phyloP scores from a whole-genome alignment of 2,797 vertebrate species.

The Pteronotus mesoamericanus region DNA sequence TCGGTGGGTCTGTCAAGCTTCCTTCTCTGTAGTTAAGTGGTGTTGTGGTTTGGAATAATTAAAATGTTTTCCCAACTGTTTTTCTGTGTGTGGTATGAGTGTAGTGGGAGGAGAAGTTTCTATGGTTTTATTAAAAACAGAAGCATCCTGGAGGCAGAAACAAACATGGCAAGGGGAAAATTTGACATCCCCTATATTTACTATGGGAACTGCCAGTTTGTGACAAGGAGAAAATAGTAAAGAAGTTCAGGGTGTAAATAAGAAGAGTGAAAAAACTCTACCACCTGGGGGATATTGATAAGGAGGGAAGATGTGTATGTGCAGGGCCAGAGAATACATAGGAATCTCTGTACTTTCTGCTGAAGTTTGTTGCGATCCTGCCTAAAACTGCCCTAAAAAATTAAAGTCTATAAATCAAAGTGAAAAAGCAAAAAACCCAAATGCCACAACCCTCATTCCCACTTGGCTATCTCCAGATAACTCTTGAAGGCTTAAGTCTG shows the following conservation, averaged over 20 bases:
- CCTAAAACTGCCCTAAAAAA: neutral
- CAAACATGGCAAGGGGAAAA: neutral
- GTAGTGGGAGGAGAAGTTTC: neutral
- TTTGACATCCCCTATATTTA: neutral
- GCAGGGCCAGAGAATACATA: no score
- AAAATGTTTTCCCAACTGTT: conserved; percentile 25
- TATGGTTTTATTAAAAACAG: conserved; percentile 28
- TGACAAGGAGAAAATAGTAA: neutral
- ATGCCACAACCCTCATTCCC: neutral
- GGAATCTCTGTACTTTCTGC: neutral
- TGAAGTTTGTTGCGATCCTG: neutral
- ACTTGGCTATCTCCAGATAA: neutral
- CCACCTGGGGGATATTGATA: neutral
- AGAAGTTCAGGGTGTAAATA: neutral
- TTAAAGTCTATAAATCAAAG: neutral
- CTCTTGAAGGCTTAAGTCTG: neutral
- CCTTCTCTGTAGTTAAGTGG: neutral
- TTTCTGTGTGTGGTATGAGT: neutral
- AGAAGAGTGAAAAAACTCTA: neutral
- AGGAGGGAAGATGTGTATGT: no score
- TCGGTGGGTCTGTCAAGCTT: neutral
- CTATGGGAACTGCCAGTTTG: neutral
- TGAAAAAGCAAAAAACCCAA: no score
- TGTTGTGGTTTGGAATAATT: conserved; percentile 28
- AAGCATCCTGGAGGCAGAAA: neutral